Conservation (phyloP, 2,888 invertebrate species). For the Hoplodrina blanda region DNA sequence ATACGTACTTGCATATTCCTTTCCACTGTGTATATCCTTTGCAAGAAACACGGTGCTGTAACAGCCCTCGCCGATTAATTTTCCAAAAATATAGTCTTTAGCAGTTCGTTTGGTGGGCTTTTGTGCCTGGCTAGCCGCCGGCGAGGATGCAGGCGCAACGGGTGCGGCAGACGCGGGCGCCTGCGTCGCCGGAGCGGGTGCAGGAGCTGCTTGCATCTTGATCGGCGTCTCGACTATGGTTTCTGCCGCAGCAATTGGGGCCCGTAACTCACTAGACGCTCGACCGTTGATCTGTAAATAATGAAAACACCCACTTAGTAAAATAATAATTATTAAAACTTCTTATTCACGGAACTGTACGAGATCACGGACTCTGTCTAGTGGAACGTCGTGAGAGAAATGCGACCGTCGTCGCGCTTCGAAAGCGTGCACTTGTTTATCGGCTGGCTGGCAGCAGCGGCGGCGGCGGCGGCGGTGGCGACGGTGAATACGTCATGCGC, state of each 20-base stretch:
- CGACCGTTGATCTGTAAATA: constrained; percentile 85
- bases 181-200: constrained; percentile 82
- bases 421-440: constrained; percentile 82
- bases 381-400: constrained; percentile 66
- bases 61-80: constrained; percentile 98
- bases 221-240: constrained; percentile 87
- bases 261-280: constrained; percentile 83
- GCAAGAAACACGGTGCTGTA: constrained; percentile 98
- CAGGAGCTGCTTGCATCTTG: constrained; percentile 88
- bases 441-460: constrained; percentile 68
- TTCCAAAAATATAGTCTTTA: constrained; percentile 98
- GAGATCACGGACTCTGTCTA: constrained; percentile 66
- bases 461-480: constrained; percentile 54
- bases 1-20: constrained; percentile 98
- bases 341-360: constrained; percentile 63
- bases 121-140: constrained; percentile 82
- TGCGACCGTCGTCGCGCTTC: constrained; percentile 76
- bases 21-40: constrained; percentile 96
- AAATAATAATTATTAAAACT: constrained; percentile 45
- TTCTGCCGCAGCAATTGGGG: constrained; percentile 90
- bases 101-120: constrained; percentile 93
- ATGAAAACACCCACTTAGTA: constrained; percentile 62
- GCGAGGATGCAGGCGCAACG: constrained; percentile 82
- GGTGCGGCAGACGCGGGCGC: constrained; percentile 81
- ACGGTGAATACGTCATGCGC: constrained; percentile 71